Conservation (phyloP, 2,113 vertebrate genomes). For the Nestor notabilis region DNA sequence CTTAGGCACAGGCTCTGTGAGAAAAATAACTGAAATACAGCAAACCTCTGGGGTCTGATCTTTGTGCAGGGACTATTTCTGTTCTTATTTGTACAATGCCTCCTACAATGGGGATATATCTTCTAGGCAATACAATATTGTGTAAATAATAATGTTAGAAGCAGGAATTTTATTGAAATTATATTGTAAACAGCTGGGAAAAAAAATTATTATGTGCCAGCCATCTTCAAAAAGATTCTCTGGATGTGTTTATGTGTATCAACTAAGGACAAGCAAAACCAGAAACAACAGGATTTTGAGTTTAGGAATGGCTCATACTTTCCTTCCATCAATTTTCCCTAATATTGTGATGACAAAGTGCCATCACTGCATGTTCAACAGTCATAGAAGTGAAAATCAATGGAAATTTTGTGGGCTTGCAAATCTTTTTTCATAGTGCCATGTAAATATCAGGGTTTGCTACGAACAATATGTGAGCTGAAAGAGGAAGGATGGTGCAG, state of each 20-base stretch:
- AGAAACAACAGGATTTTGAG: background rate
- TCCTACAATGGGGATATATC: background rate
- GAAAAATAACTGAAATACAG: background rate
- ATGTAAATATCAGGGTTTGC: background rate
- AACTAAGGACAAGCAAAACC: background rate
- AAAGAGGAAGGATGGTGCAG: background rate
- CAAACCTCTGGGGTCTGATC: background rate
- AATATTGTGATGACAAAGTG: background rate
- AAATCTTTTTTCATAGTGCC: background rate
- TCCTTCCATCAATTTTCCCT: background rate
- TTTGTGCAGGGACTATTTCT: background rate
- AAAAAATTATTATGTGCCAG: background rate
- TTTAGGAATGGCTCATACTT: background rate
- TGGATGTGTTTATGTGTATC: background rate
- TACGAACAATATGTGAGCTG: background rate
- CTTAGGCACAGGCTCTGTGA: background rate
- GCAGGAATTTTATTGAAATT: background rate
- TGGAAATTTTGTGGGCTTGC: background rate
- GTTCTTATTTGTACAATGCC: background rate
- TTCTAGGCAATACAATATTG: background rate
- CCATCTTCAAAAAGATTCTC: background rate
- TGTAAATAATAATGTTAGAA: background rate
- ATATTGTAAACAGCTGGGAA: background rate
- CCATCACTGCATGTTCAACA: background rate
- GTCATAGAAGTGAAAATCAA: background rate